Evolutionary conservation across 2,888 invertebrate species (phyloP).

Genomic region (Sinodicranocentrus sp.): DNA sequence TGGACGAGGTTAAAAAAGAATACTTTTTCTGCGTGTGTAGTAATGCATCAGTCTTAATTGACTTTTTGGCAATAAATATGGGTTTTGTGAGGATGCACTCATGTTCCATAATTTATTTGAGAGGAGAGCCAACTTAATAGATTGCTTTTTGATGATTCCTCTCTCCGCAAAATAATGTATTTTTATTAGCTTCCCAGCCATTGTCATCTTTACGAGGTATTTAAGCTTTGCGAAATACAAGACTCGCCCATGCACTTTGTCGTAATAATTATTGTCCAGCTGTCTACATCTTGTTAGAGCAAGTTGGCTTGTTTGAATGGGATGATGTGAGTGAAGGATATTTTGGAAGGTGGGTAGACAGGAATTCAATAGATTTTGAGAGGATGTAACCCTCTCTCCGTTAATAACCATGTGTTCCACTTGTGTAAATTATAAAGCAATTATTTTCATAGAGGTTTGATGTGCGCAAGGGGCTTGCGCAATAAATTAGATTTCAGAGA

Average conservation of each 20-base stretch:
- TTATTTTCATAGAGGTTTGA: slow-evolving; percentile 4
- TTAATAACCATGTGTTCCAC: neutral
- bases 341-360: too few species aligned
- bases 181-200: neutral
- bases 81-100: too few species aligned
- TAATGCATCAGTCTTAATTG: too few species aligned
- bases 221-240: neutral
- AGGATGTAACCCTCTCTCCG: neutral
- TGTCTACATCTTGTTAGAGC: neutral
- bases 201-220: slow-evolving; percentile 17
- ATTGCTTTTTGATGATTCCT: slow-evolving; percentile 3
- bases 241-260: neutral
- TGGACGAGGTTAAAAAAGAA: neutral
- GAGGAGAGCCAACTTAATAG: neutral
- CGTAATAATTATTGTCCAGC: neutral
- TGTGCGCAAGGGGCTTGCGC: neutral
- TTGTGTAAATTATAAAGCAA: slow-evolving; percentile 15
- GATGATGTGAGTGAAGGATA: too few species aligned
- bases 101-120: too few species aligned
- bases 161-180: neutral
- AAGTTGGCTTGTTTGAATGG: too few species aligned
- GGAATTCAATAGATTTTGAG: neutral
- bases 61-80: too few species aligned
- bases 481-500: neutral
- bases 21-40: neutral